Evolutionary conservation across 2,888 invertebrate genomes (phyloP).

Genomic region (Apocheima hispidaria): DNA sequence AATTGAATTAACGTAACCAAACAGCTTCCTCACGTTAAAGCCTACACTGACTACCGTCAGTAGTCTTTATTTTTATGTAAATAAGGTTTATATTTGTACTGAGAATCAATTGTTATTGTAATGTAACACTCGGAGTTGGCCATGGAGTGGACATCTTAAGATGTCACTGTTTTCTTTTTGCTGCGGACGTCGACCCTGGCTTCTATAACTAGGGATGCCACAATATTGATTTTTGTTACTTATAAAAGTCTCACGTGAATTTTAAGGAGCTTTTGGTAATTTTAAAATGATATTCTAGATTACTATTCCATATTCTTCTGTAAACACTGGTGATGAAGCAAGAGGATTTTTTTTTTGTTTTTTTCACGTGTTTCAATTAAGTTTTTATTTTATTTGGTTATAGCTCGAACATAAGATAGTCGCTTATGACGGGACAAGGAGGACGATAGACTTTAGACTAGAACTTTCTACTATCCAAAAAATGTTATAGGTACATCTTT

Average conservation of each 20-base stretch:
- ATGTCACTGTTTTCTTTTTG: slow-evolving; percentile 83
- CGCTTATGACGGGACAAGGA: no score
- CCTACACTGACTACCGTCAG: slow-evolving; percentile 17
- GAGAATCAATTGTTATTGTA: slow-evolving; percentile 74
- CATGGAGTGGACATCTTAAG: slow-evolving; percentile 75
- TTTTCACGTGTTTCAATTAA: no score
- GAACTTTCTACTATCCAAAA: no score
- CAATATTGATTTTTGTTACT: background rate
- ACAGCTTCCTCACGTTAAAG: slow-evolving; percentile 47
- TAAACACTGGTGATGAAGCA: no score
- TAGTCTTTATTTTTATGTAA: slow-evolving; percentile 37
- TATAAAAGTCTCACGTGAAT: background rate
- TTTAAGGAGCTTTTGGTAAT: background rate
- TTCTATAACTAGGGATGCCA: slow-evolving; percentile 64
- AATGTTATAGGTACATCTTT: no score
- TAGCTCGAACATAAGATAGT: no score
- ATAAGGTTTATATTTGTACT: slow-evolving; percentile 41
- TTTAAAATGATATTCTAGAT: background rate
- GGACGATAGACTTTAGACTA: no score
- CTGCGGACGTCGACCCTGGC: slow-evolving; percentile 76
- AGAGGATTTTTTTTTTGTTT: no score
- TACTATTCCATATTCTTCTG: background rate
- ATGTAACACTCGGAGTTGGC: slow-evolving; percentile 69
- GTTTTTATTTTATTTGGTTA: no score
- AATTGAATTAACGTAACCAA: slow-evolving; percentile 72